Conservation (phyloP, 1,140 invertebrate species). For the Hylyphantes graminicola region DNA sequence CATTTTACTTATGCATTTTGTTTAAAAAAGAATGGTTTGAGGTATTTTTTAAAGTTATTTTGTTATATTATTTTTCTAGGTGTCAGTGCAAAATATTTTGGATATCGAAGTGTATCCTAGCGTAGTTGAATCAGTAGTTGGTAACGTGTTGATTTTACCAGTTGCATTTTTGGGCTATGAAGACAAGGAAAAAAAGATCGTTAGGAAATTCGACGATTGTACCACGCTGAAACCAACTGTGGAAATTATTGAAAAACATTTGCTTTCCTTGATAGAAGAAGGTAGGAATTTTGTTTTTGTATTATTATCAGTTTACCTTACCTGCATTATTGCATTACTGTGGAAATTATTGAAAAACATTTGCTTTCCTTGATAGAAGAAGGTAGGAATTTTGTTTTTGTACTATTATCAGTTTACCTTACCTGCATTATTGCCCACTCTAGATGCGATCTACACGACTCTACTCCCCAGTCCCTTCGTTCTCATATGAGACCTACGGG, state of each 20-base stretch:
- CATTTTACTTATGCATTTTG: too few species aligned
- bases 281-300: slow-evolving; percentile 38
- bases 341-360: slow-evolving; percentile 66
- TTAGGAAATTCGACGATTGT: slow-evolving; percentile 70
- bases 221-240: slow-evolving; percentile 76
- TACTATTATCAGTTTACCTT: too few species aligned
- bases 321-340: slow-evolving; percentile 65
- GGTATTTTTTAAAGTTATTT: too few species aligned
- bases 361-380: slow-evolving; percentile 24
- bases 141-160: slow-evolving; percentile 54
- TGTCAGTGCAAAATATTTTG: slow-evolving; percentile 54
- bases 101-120: slow-evolving; percentile 61
- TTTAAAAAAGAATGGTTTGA: too few species aligned
- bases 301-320: too few species aligned
- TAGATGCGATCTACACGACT: too few species aligned
- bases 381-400: slow-evolving; percentile 46
- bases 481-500: too few species aligned
- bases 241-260: slow-evolving; percentile 62
- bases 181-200: slow-evolving; percentile 16
- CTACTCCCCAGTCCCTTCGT: too few species aligned
- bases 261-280: slow-evolving; percentile 25
- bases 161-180: slow-evolving; percentile 59
- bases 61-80: slow-evolving; percentile 3
- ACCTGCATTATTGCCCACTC: too few species aligned
- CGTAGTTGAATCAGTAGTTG: slow-evolving; percentile 61